Evolutionary conservation across 1,140 invertebrate genomes (phyloP).

Genomic region (Tetramorium parvispinum): DNA sequence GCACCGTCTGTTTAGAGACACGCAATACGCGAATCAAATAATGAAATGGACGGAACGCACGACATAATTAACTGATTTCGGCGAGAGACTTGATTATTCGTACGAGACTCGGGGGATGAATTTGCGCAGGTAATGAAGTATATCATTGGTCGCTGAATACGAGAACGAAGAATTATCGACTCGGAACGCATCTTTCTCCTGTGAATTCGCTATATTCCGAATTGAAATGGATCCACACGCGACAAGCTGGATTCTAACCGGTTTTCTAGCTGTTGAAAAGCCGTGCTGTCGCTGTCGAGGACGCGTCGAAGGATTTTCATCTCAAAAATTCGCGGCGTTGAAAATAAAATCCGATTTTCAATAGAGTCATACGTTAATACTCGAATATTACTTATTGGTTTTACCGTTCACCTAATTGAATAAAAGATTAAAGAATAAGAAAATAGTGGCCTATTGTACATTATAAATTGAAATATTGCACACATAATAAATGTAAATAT

Average conservation of each 20-base stretch:
- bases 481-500: not conserved
- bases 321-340: slow-evolving; percentile 5
- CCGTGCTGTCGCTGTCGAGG: not conserved
- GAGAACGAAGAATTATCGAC: slow-evolving; percentile 41
- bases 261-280: slow-evolving; percentile 13
- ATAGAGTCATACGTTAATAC: slow-evolving; percentile 3
- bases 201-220: not conserved
- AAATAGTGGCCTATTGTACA: not conserved
- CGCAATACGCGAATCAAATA: slow-evolving; percentile 51
- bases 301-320: not conserved
- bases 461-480: too few relatives aligned
- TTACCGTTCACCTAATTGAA: not conserved
- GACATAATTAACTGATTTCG: slow-evolving; percentile 51
- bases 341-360: slow-evolving; percentile 22
- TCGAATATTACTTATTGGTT: not conserved
- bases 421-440: not conserved
- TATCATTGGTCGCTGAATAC: not conserved
- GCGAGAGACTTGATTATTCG: slow-evolving; percentile 27
- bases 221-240: slow-evolving; percentile 27
- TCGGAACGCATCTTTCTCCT: not conserved
- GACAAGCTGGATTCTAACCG: not conserved
- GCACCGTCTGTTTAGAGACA: slow-evolving; percentile 23
- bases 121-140: slow-evolving; percentile 43
- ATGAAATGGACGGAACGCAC: slow-evolving; percentile 31
- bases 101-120: slow-evolving; percentile 7